phyloP scores from a whole-genome alignment of 2,113 vertebrate genomes.

The Poicephalus meyeri region DNA sequence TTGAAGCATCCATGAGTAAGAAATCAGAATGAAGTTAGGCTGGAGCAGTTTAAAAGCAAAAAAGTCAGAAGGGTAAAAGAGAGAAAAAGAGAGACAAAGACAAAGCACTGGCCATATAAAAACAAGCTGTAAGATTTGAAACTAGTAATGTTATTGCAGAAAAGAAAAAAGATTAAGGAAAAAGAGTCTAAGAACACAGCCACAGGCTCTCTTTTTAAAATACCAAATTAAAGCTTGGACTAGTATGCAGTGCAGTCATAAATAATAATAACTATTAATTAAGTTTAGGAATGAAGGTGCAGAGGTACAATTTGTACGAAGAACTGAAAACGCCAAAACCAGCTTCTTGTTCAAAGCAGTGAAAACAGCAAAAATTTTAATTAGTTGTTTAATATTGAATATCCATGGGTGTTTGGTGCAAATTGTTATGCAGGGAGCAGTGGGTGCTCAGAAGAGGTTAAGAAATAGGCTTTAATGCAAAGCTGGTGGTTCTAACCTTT shows the following conservation, averaged over 20 bases:
- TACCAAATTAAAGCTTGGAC: slow-evolving; percentile 26
- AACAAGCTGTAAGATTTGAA: slow-evolving; percentile 9
- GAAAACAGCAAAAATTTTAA: slow-evolving; percentile 60
- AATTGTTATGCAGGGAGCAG: slow-evolving; percentile 3
- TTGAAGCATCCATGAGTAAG: slow-evolving; percentile 24
- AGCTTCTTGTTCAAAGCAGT: slow-evolving; percentile 51
- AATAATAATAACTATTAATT: slow-evolving; percentile 72
- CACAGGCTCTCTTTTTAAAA: slow-evolving; percentile 38
- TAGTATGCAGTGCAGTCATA: slow-evolving; percentile 49
- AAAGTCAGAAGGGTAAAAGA: not conserved
- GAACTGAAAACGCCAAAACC: slow-evolving; percentile 33
- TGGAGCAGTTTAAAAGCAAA: slow-evolving; percentile 32
- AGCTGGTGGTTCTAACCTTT: not conserved
- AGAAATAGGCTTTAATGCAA: not conserved
- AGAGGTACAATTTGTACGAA: slow-evolving; percentile 49
- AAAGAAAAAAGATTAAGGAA: not conserved
- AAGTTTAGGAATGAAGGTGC: slow-evolving; percentile 53
- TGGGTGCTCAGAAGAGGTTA: not conserved
- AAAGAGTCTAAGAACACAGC: not conserved
- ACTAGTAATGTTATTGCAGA: slow-evolving; percentile 19
- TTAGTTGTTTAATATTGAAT: slow-evolving; percentile 67
- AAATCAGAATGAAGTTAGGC: slow-evolving; percentile 7
- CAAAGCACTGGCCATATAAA: not conserved
- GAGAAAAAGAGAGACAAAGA: slow-evolving; percentile 12
- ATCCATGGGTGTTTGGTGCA: slow-evolving; percentile 11